Percentiles rank a stretch among this genome's conserved stretches.
Conservation (phyloP, 2,797 vertebrate species). For the Bovichtus variegatus region DNA sequence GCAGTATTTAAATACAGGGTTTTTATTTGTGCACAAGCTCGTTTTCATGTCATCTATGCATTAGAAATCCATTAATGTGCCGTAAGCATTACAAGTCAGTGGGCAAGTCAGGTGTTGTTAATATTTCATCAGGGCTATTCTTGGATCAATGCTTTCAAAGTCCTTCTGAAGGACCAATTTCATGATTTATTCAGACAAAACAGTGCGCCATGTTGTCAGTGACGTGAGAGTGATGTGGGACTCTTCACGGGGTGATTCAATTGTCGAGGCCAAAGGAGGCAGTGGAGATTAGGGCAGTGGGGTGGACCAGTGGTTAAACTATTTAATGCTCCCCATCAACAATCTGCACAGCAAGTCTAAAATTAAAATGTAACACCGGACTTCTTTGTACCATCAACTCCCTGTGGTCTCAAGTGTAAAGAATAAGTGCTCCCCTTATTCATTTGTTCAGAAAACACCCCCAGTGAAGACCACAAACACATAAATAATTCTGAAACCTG, state of each 20-base stretch:
- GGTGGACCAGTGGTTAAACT: not conserved
- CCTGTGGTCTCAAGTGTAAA: constrained; percentile 19
- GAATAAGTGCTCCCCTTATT: constrained; percentile 1
- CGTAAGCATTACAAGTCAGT: constrained; percentile 77
- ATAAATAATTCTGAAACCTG: constrained; percentile 21
- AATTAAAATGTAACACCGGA: not conserved
- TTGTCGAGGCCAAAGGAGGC: not conserved
- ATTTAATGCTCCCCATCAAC: not conserved
- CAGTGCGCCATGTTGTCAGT: constrained; percentile 60
- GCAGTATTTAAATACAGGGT: constrained; percentile 17
- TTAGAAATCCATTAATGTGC: constrained; percentile 82
- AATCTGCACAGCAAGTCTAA: not conserved
- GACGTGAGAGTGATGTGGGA: constrained; percentile 55
- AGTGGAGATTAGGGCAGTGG: constrained; percentile 1
- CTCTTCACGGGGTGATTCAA: constrained; percentile 6
- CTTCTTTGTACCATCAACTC: not conserved
- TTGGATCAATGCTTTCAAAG: constrained; percentile 89
- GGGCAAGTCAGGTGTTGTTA: constrained; percentile 80
- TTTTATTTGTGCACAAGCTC: constrained; percentile 4
- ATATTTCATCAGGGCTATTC: constrained; percentile 92
- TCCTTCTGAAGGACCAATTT: constrained; percentile 86
- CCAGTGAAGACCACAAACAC: constrained; percentile 3
- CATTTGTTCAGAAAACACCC: constrained; percentile 30
- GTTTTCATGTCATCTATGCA: constrained; percentile 42
- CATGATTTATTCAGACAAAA: constrained; percentile 89